Percentiles rank a stretch among this genome's conserved stretches.
These are phyloP conservation scores for Horisme vitalbata DNA, from an alignment of 2,888 invertebrate species.

Conservation along the genomic window DNA sequence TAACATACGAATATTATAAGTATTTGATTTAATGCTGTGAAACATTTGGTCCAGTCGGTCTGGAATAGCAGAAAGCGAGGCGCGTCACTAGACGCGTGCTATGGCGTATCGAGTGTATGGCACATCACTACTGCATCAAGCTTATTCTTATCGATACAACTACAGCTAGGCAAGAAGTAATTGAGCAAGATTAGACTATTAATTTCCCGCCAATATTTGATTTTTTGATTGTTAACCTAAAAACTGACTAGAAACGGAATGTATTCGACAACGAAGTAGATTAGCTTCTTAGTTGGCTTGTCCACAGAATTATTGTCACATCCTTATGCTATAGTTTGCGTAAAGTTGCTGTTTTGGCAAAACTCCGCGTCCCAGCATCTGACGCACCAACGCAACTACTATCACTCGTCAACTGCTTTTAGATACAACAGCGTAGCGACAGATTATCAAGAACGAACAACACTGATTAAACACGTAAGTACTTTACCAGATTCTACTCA, in stretches of 20 bases:
- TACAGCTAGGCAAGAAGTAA: constrained; percentile 72
- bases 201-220: constrained; percentile 55
- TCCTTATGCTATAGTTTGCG: constrained; percentile 65
- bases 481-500: constrained; percentile 21
- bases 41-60: constrained; percentile 71
- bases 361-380: constrained; percentile 31
- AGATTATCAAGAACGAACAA: constrained; percentile 14
- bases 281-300: constrained; percentile 70
- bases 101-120: constrained; percentile 65
- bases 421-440: constrained; percentile 23
- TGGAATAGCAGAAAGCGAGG: constrained; percentile 65
- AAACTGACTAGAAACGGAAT: constrained; percentile 80
- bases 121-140: constrained; percentile 72
- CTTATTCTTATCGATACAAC: constrained; percentile 48
- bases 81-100: constrained; percentile 57
- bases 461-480: constrained; percentile 12
- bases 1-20: constrained; percentile 62
- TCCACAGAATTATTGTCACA: constrained; percentile 73
- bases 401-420: constrained; percentile 17
- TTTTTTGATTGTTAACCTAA: constrained; percentile 32
- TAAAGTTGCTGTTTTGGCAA: constrained; percentile 45
- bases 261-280: constrained; percentile 62
- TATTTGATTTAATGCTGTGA: constrained; percentile 52
- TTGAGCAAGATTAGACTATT: constrained; percentile 73
- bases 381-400: constrained; percentile 15